phyloP scores from a whole-genome alignment of 1,140 invertebrate genomes.

The Drosophila varians region DNA sequence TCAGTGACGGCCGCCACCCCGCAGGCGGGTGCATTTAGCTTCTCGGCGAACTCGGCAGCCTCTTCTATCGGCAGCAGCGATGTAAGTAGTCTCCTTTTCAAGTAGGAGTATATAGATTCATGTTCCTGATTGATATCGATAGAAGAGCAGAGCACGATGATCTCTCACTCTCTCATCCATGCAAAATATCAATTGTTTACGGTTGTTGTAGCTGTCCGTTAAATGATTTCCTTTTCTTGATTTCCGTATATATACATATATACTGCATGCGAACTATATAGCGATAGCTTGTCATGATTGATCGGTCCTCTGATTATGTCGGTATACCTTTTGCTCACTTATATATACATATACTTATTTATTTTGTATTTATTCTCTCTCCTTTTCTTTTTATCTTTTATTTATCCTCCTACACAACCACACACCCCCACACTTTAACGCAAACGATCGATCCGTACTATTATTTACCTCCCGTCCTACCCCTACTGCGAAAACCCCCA shows the following conservation, averaged over 20 bases:
- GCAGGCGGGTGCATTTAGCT: slow-evolving; percentile 52
- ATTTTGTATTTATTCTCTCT: slow-evolving; percentile 54
- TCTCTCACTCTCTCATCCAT: slow-evolving; percentile 24
- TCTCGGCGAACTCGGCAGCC: slow-evolving; percentile 31
- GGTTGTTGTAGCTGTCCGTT: slow-evolving; percentile 42
- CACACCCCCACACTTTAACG: background rate
- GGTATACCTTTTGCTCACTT: slow-evolving; percentile 10
- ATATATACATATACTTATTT: slow-evolving; percentile 20
- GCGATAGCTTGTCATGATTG: slow-evolving; percentile 9
- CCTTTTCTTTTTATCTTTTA: slow-evolving; percentile 30
- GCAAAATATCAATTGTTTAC: slow-evolving; percentile 27
- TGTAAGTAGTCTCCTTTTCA: slow-evolving; percentile 43
- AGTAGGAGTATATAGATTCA: background rate
- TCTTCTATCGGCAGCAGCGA: slow-evolving; percentile 12
- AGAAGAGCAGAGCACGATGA: slow-evolving; percentile 18
- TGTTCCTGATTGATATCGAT: slow-evolving; percentile 3
- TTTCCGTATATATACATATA: slow-evolving; percentile 8
- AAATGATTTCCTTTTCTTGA: background rate
- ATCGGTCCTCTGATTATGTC: slow-evolving; percentile 19
- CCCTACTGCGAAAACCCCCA: too few relatives aligned
- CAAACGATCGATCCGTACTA: slow-evolving; percentile 5
- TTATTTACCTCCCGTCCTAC: background rate
- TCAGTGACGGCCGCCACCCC: slow-evolving; percentile 17
- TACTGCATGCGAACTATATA: slow-evolving; percentile 38
- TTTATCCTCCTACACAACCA: slow-evolving; percentile 2